Conservation (phyloP, 1,140 invertebrate genomes). For the Pseudomyrmex cubaensis region DNA sequence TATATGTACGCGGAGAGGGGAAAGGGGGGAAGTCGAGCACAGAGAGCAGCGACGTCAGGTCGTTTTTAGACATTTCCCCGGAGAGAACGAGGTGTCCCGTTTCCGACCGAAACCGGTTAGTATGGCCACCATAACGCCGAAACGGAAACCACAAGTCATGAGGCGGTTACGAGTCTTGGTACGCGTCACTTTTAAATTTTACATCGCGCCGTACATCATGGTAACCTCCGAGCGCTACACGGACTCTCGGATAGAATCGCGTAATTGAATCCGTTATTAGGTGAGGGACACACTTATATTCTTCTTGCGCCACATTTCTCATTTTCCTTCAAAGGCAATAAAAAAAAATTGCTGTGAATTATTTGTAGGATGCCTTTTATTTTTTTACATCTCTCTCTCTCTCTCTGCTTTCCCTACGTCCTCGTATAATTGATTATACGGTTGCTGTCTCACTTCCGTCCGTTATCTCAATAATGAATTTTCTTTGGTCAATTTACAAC, state of each 20-base stretch:
- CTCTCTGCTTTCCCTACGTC: neutral
- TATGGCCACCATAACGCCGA: constrained; percentile 58
- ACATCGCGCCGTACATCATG: constrained; percentile 56
- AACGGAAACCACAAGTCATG: constrained; percentile 60
- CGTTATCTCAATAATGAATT: neutral
- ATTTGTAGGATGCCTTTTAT: neutral
- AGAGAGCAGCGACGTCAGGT: constrained; percentile 2
- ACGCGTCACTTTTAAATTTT: constrained; percentile 63
- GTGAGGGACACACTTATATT: constrained; percentile 36
- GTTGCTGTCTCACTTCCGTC: neutral
- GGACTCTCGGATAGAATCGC: constrained; percentile 14
- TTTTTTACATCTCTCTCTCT: neutral
- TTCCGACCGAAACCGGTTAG: constrained; percentile 58
- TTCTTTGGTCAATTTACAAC: constrained; percentile 3
- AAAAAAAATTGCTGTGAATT: constrained; percentile 27
- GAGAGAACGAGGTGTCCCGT: constrained; percentile 57
- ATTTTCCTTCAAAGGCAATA: constrained; percentile 41
- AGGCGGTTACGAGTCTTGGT: constrained; percentile 49
- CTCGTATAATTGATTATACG: neutral
- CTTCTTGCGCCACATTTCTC: constrained; percentile 33
- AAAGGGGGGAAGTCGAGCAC: constrained; percentile 10
- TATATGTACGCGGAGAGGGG: constrained; percentile 46
- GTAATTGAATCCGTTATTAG: constrained; percentile 68
- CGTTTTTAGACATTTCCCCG: constrained; percentile 67
- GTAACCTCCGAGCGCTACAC: constrained; percentile 43